Evolutionary conservation across 2,113 vertebrate genomes (phyloP).

Genomic region (Baryphthengus martii): DNA sequence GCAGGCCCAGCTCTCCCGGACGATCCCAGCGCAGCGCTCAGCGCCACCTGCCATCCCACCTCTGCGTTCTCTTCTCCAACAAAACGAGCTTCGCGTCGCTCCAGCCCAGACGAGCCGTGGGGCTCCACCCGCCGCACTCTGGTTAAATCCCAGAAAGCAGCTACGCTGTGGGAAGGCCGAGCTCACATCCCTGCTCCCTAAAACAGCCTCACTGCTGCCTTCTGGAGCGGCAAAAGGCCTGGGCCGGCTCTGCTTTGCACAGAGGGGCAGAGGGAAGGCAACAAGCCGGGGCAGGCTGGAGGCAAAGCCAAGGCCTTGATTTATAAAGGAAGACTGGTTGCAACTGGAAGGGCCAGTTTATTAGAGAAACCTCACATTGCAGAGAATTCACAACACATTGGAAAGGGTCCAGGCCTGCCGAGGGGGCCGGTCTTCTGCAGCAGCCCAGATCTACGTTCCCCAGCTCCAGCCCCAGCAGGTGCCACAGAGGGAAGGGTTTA

Average conservation of each 20-base stretch:
- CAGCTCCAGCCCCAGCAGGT: conserved; percentile 2
- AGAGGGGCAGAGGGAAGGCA: background rate
- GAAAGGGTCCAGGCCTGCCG: conserved; percentile 17
- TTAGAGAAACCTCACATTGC: conserved; percentile 62
- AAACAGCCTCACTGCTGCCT: background rate
- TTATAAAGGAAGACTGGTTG: conserved; percentile 52
- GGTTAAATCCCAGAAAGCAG: background rate
- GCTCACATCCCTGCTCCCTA: background rate
- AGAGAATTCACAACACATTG: conserved; percentile 59
- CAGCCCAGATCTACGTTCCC: background rate
- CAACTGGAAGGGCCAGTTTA: conserved; percentile 68
- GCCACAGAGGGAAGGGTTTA: background rate
- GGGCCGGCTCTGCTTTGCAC: background rate
- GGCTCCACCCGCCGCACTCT: rapidly evolving
- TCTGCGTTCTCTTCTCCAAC: background rate
- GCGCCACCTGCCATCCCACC: background rate
- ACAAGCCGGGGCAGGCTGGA: background rate
- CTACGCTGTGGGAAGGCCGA: background rate
- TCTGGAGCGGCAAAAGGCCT: background rate
- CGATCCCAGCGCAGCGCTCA: background rate
- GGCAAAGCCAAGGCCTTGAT: background rate
- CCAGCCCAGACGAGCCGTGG: background rate
- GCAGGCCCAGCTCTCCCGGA: background rate
- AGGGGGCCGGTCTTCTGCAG: background rate
- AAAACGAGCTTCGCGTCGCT: background rate